A percentile compares a stretch with the other conserved stretches of the same genome.
Conservation (phyloP, 92 coral and sea anemone species). For the Micromussa lordhowensis region DNA sequence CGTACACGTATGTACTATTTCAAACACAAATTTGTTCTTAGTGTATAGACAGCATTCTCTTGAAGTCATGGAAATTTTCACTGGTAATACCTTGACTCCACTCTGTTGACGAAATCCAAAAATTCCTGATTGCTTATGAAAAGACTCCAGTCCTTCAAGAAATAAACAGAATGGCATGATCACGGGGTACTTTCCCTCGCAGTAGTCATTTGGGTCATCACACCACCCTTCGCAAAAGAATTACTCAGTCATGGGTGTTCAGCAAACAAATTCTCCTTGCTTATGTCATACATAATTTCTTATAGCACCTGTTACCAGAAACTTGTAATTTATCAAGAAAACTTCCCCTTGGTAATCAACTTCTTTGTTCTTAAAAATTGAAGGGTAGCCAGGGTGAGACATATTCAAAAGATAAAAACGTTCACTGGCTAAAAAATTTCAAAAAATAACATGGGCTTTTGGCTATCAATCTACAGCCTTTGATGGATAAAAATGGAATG, state of each 20-base stretch:
- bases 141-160: slow-evolving; percentile 90
- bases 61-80: not conserved
- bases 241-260: not conserved
- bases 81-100: slow-evolving; percentile 87
- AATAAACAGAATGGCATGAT: not conserved
- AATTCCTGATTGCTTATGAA: slow-evolving; percentile 92
- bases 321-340: not conserved
- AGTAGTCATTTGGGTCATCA: too few species aligned
- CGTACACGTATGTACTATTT: too few species aligned
- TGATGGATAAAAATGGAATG: too few species aligned
- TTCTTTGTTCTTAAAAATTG: not conserved
- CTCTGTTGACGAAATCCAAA: slow-evolving; percentile 87
- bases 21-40: not conserved
- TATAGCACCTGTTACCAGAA: too few species aligned
- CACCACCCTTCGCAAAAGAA: too few species aligned
- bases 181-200: too few species aligned
- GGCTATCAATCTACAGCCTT: too few species aligned
- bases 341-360: not conserved
- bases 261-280: not conserved
- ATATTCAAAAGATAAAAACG: too few species aligned
- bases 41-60: not conserved
- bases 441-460: too few species aligned
- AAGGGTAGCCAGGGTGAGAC: too few species aligned
- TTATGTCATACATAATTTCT: not conserved
- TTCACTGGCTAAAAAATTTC: too few species aligned